Base-by-base conservation (phyloP, 2,888 invertebrate species). In the Taenaris catops region DNA sequence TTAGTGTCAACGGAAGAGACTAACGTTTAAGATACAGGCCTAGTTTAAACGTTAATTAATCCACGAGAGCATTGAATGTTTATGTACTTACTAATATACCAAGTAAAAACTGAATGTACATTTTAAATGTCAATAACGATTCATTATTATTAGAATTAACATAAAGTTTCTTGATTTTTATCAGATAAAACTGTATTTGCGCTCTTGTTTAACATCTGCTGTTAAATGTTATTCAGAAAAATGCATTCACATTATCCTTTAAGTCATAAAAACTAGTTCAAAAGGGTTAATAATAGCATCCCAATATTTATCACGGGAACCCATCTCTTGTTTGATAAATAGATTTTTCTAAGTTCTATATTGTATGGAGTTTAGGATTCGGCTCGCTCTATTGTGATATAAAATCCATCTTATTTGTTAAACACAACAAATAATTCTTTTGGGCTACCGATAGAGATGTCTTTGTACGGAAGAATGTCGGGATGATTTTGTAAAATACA, bases 371-470 rank as follows among this genome's bases (percentile, higher is more conserved):
- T 54, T 62, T 59, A 58, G 58, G 59, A 62, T 63, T 58, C 54
- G 63, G 61, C 58, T 59, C 65, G 59, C 55, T 47, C 69, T 56
- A 74, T 84, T 83, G 79, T 83, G 54, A 65, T 67, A 74, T 71
- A 66, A 73, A 80, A 79, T 71, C 67, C 66, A 62, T 67, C 62
- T 67, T 80, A 76, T 84, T 71, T 76, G 71, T 76, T 69, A 74
- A 79, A 76, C 75, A 78, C 69, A 75, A 78, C 72, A 70, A 67
- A 79, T 78, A 79, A 79, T 80, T 67, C 70, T 56, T 58, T 55
- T 60, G n/a, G 60, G 80, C 84, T 84, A 80, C 84, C 72, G 80
- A 81, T 80, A 68, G 61, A 73, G 72, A 74, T 59, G 70, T 78
- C 72, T 75, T 80, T 81, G 81, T 80, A 67, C 47, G 48, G 57